A percentile compares a stretch with the other conserved stretches of the same genome.
Evolutionary conservation across 1,140 invertebrate species (phyloP).

Genomic region (Sipha flava): DNA sequence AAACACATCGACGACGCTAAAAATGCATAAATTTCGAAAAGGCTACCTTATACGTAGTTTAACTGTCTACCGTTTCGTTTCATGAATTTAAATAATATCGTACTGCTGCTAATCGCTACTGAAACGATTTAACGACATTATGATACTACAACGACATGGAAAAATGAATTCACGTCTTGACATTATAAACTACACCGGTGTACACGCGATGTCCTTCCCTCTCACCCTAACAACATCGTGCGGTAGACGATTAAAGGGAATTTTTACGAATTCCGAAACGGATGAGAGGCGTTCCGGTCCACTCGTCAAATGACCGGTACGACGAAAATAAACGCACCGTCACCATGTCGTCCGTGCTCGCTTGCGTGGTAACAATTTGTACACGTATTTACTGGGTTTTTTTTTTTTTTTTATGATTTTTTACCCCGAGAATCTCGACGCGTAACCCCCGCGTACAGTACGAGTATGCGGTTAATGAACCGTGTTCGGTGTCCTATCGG

Average conservation of each 20-base stretch:
- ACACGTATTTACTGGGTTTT: not conserved
- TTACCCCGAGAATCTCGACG: not conserved
- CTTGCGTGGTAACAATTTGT: not conserved
- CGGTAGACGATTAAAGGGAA: not conserved
- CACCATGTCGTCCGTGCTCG: not conserved
- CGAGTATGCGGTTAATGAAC: not conserved
- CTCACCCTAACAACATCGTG: too few relatives aligned
- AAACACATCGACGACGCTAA: too few relatives aligned
- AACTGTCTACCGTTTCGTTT: too few relatives aligned
- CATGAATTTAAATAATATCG: too few relatives aligned
- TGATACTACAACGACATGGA: too few relatives aligned
- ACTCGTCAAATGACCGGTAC: not conserved
- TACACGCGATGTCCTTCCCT: too few relatives aligned
- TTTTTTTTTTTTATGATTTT: not conserved
- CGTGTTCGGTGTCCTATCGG: not conserved
- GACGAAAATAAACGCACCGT: not conserved
- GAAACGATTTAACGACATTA: too few relatives aligned
- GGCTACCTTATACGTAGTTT: too few relatives aligned
- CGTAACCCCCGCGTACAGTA: not conserved
- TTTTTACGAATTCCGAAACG: constrained; percentile 14
- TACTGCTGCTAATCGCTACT: too few relatives aligned
- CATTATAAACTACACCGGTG: too few relatives aligned
- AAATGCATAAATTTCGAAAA: too few relatives aligned
- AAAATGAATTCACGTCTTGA: too few relatives aligned
- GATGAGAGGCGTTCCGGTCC: constrained; percentile 22